A percentile compares a stretch with the other conserved stretches of the same genome.
These are phyloP conservation scores for Rhagonycha lutea DNA, from an alignment of 2,888 invertebrate species.

Conservation along the genomic window DNA sequence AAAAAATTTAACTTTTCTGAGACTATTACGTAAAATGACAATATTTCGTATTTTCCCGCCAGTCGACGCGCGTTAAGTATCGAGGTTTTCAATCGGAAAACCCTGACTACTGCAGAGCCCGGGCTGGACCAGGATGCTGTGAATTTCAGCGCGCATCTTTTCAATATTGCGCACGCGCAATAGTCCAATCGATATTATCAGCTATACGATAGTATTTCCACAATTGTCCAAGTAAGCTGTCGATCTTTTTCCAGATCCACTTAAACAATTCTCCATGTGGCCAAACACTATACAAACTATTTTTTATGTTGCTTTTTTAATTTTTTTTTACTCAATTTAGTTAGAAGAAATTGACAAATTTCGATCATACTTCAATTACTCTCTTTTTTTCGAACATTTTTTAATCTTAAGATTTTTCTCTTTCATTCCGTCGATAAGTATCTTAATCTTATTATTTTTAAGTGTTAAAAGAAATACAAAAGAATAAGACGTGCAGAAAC, in stretches of 20 bases:
- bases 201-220: constrained; percentile 36
- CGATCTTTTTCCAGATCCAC: constrained; percentile 25
- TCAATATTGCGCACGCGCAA: constrained; percentile 47
- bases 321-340: not conserved
- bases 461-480: not conserved
- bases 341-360: not conserved
- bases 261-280: not conserved
- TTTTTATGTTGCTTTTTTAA: not conserved
- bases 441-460: not conserved
- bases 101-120: constrained; percentile 54
- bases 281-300: not conserved
- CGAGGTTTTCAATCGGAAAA: constrained; percentile 44
- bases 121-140: constrained; percentile 55
- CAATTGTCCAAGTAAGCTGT: constrained; percentile 38
- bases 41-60: constrained; percentile 34
- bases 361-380: not conserved
- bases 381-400: not conserved
- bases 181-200: constrained; percentile 50
- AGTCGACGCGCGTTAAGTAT: constrained; percentile 36
- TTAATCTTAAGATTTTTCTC: not conserved
- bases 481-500: not conserved
- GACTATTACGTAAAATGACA: not conserved
- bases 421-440: not conserved
- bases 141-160: constrained; percentile 48
- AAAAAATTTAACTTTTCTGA: not conserved